Conservation (phyloP, 2,113 vertebrate genomes). For the Pyrgilauda ruficollis region DNA sequence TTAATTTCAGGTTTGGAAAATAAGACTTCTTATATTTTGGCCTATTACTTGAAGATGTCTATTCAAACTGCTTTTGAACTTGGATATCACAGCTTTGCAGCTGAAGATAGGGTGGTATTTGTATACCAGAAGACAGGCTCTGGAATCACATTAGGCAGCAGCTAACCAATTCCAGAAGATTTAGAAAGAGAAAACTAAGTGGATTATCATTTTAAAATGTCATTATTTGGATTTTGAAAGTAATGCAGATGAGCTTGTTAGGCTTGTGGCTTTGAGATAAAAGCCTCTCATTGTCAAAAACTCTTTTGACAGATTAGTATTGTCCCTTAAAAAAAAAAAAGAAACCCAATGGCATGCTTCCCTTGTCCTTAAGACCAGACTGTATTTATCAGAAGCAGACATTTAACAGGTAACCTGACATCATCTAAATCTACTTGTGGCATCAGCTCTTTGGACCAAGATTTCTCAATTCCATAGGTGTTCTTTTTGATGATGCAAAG, state of each 20-base stretch:
- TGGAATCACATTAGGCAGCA: neutral
- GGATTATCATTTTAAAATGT: constrained; percentile 51
- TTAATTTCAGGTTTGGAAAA: constrained; percentile 2
- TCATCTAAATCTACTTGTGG: neutral
- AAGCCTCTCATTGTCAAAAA: constrained; percentile 13
- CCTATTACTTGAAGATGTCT: neutral
- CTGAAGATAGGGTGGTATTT: neutral
- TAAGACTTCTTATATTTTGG: neutral
- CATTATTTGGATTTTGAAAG: neutral
- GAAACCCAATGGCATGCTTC: neutral
- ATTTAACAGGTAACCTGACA: neutral
- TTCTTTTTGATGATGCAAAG: neutral
- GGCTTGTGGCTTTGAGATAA: constrained; percentile 39
- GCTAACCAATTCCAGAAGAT: neutral
- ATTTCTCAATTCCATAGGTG: neutral
- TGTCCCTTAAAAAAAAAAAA: neutral
- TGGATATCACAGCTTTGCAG: constrained; percentile 14
- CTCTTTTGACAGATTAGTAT: neutral
- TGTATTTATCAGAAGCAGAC: neutral
- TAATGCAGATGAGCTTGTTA: constrained; percentile 17
- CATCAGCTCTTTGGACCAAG: neutral
- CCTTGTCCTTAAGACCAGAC: neutral
- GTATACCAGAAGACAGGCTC: neutral
- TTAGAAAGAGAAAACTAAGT: neutral
- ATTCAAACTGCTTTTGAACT: constrained; percentile 12